Evolutionary conservation across 1,140 invertebrate species (phyloP).

Genomic region (Thrips palmi): DNA sequence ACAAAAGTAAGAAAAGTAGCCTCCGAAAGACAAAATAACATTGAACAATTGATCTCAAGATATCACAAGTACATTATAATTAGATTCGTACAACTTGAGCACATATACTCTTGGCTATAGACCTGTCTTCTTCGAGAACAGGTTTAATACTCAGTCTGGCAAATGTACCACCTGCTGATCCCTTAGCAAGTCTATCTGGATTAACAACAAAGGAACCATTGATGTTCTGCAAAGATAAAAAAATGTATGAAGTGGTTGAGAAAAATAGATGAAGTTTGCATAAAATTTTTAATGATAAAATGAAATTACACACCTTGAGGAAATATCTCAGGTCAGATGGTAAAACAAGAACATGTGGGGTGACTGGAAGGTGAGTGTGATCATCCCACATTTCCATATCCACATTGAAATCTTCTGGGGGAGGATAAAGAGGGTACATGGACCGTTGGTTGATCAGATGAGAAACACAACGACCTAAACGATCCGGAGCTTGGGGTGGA

Average conservation of each 20-base stretch:
- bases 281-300: not conserved
- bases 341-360: slow-evolving; percentile 64
- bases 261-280: not conserved
- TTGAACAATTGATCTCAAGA: too few relatives aligned
- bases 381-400: slow-evolving; percentile 47
- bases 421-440: slow-evolving; percentile 67
- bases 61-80: too few relatives aligned
- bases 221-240: slow-evolving; percentile 34
- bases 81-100: too few relatives aligned
- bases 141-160: slow-evolving; percentile 28
- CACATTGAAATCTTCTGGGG: slow-evolving; percentile 39
- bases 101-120: slow-evolving; percentile 17
- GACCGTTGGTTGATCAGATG: slow-evolving; percentile 59
- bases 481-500: slow-evolving; percentile 28
- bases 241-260: slow-evolving; percentile 3
- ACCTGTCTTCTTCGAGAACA: slow-evolving; percentile 17
- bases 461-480: slow-evolving; percentile 45
- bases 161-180: slow-evolving; percentile 33
- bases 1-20: too few relatives aligned
- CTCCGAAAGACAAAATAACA: too few relatives aligned
- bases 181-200: slow-evolving; percentile 60
- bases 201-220: slow-evolving; percentile 64
- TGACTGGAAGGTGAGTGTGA: slow-evolving; percentile 39
- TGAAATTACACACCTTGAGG: slow-evolving; percentile 45
- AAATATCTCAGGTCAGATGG: slow-evolving; percentile 73